Evolutionary conservation across 2,888 invertebrate genomes (phyloP).

Genomic region (Hybos culiciformis): DNA sequence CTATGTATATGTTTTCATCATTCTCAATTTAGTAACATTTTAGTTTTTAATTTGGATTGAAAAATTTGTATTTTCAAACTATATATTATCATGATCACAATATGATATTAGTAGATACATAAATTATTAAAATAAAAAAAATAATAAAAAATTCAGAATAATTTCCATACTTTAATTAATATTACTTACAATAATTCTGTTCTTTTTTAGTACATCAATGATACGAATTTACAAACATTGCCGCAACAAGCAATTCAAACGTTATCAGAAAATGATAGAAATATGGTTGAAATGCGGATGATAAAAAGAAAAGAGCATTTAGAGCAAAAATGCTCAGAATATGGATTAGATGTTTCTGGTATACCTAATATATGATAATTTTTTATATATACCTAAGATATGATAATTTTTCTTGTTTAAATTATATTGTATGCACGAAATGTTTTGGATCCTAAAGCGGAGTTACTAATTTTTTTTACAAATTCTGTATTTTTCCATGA

Average conservation of each 20-base stretch:
- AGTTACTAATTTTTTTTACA: background rate
- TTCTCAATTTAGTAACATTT: too few relatives aligned
- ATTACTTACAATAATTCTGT: background rate
- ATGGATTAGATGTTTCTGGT: constrained; percentile 32
- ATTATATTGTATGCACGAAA: background rate
- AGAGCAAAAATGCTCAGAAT: constrained; percentile 31
- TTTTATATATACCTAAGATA: background rate
- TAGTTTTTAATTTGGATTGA: too few relatives aligned
- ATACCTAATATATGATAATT: constrained; percentile 5
- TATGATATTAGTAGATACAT: background rate
- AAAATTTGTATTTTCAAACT: too few relatives aligned
- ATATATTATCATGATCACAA: too few relatives aligned
- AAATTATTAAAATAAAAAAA: background rate
- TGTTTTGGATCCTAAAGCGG: background rate
- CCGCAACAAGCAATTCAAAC: constrained; percentile 32
- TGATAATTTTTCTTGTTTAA: background rate
- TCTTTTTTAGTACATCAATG: constrained; percentile 30
- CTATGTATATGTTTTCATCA: too few relatives aligned
- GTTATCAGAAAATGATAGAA: constrained; percentile 31
- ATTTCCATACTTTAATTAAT: background rate
- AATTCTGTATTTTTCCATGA: background rate
- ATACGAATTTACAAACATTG: constrained; percentile 31
- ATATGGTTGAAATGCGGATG: constrained; percentile 34
- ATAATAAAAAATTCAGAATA: background rate
- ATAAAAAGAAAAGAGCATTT: constrained; percentile 30